phyloP scores from a whole-genome alignment of 1,140 invertebrate genomes.

The Aricia agestis region DNA sequence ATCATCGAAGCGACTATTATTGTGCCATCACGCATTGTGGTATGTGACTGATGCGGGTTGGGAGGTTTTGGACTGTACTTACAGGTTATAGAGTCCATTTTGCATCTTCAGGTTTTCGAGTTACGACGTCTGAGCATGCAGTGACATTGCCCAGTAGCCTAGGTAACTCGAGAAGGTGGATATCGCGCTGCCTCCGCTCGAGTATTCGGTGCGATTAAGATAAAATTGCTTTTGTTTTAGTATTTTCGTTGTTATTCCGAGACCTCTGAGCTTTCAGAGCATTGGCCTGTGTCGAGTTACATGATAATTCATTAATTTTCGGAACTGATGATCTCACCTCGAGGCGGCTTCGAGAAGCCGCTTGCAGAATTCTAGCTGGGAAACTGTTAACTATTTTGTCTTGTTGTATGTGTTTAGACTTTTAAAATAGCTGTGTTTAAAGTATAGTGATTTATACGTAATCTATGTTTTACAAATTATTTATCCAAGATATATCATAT shows the following conservation, averaged over 20 bases:
- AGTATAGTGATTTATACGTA: no score
- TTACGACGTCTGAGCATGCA: constrained; percentile 38
- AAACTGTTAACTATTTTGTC: not conserved
- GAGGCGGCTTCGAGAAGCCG: no score
- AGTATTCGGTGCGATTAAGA: constrained; percentile 73
- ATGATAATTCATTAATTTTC: constrained; percentile 7
- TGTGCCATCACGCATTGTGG: constrained; percentile 47
- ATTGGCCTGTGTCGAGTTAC: constrained; percentile 23
- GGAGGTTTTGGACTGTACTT: constrained; percentile 36
- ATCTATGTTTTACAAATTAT: no score
- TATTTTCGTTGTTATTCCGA: constrained; percentile 49
- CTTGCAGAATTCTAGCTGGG: not conserved
- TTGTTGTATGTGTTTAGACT: no score
- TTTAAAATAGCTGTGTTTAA: no score
- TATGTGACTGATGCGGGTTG: constrained; percentile 33
- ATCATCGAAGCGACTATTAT: constrained; percentile 73
- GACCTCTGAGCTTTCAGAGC: constrained; percentile 30
- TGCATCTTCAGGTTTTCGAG: not conserved
- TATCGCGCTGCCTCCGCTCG: constrained; percentile 65
- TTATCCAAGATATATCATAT: no score
- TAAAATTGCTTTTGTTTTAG: constrained; percentile 66
- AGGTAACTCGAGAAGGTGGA: constrained; percentile 73
- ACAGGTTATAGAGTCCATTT: constrained; percentile 31
- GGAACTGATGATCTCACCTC: constrained; percentile 18
- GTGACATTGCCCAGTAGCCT: constrained; percentile 68